Base-by-base conservation (phyloP, 2,113 vertebrate genomes). In the Clupea harengus region DNA sequence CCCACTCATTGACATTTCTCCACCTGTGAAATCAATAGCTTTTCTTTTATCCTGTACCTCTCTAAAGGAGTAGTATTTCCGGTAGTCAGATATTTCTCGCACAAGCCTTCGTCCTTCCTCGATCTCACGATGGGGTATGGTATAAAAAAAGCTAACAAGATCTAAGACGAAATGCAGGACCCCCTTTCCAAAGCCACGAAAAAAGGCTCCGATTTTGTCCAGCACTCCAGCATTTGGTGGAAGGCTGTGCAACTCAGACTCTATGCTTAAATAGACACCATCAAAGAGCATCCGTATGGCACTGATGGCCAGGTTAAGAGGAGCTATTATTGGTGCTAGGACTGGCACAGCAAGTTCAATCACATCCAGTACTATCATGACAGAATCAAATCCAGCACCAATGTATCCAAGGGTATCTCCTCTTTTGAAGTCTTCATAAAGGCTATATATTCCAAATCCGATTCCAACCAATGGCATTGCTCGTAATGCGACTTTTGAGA, bases 51-150 rank as follows among this genome's bases (percentile, higher is more conserved):
- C 13, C 0, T 88, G 1, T n/a, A 88, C 64, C 13, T 82, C 83
- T 25, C 17, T 49, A n/a, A 87, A 6, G 18, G 0, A 78, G 81
- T 88, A 92, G 84, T 89, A 91, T 47, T 88, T 85, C 6, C 67
- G 84, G 85, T 86, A 90, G 85, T 92, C 91, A 84, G 92, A 91
- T n/a, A 93, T 81, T 50, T 90, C 0, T 72, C 50, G 88, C 67
- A 91, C 88, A 25, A 89, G 81, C 64, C 11, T 87, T 6, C 32
- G 87, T 52, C 91, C 92, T 64, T 89, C 45, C 39, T 91, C 85
- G 81, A 93, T 90, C 78, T 92, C 87, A 3, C 18, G 83, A 25
- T 90, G 83, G 60, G 0, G 85, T 45, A 86, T 67, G 5, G 90
- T 57, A 13, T 85, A 89, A 72, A 93, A 90, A 0, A 92, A 0